These are phyloP conservation scores for Thunnus thynnus DNA, from an alignment of 2,113 vertebrate species.

Conservation along the genomic window DNA sequence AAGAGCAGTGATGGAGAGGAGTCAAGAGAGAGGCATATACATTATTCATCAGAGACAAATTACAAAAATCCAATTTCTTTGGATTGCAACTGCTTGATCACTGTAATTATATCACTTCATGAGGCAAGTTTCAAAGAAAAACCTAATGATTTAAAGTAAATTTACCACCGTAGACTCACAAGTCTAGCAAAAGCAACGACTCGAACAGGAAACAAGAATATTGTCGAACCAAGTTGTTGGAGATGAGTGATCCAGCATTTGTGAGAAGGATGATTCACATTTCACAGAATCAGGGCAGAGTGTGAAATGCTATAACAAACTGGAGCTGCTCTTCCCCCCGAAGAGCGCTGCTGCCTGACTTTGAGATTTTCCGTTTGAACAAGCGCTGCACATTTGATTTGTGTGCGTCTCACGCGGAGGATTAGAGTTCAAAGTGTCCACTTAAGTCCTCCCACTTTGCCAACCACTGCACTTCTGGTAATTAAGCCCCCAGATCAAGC, in stretches of 20 bases:
- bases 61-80: constrained; percentile 69
- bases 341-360: constrained; percentile 66
- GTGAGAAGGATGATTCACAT: constrained; percentile 69
- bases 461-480: constrained; percentile 80
- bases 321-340: constrained; percentile 62
- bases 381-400: constrained; percentile 77
- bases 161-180: constrained; percentile 18
- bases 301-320: constrained; percentile 73
- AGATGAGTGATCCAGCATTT: constrained; percentile 61
- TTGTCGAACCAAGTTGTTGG: constrained; percentile 36
- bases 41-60: constrained; percentile 66
- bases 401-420: constrained; percentile 72
- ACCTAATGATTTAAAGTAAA: constrained; percentile 34
- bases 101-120: constrained; percentile 61
- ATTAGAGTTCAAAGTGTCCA: constrained; percentile 84
- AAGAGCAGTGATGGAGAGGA: constrained; percentile 63
- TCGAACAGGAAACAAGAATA: constrained; percentile 43
- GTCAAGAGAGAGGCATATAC: constrained; percentile 55
- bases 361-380: constrained; percentile 70
- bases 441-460: constrained; percentile 80
- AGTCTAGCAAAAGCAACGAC: constrained; percentile 14
- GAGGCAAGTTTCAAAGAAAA: constrained; percentile 49
- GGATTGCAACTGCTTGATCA: constrained; percentile 62
- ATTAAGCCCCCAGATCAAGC: constrained; percentile 81
- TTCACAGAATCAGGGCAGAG: constrained; percentile 71